A percentile compares a stretch with the other conserved stretches of the same genome.
These are phyloP conservation scores for Xyliphius kryptos DNA, from an alignment of 2,113 vertebrate species.

Conservation along the genomic window DNA sequence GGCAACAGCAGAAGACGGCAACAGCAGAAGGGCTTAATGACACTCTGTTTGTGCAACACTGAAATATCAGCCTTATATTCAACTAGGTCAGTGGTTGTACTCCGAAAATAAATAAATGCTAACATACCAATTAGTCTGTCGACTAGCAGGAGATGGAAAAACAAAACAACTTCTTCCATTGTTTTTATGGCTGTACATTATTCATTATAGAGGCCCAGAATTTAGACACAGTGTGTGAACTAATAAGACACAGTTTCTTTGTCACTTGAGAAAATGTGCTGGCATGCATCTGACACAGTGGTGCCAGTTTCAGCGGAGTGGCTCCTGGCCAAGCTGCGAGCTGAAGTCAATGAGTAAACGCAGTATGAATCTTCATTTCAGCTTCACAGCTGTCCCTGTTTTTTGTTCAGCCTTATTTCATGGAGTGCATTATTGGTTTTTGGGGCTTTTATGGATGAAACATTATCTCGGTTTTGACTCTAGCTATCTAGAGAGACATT, in stretches of 20 bases:
- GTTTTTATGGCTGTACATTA: slow-evolving; percentile 51
- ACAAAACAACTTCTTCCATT: slow-evolving; percentile 34
- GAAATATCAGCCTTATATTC: slow-evolving; percentile 6
- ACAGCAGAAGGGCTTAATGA: background rate
- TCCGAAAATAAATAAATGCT: slow-evolving; percentile 1
- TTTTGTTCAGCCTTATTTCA: slow-evolving; percentile 27
- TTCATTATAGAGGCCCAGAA: slow-evolving; percentile 52
- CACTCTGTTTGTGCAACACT: slow-evolving; percentile 8
- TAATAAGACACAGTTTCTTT: slow-evolving; percentile 41
- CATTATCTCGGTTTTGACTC: background rate
- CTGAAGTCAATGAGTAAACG: slow-evolving; percentile 34
- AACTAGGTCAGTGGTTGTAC: background rate
- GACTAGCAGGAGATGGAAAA: slow-evolving; percentile 31
- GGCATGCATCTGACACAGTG: slow-evolving; percentile 30
- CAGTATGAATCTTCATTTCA: slow-evolving; percentile 33
- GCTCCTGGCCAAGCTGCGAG: slow-evolving; percentile 25
- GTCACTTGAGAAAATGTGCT: slow-evolving; percentile 46
- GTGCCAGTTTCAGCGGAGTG: slow-evolving; percentile 37
- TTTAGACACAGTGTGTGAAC: slow-evolving; percentile 54
- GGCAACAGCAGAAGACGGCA: background rate
- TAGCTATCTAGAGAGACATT: slow-evolving; percentile 3
- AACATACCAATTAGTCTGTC: slow-evolving; percentile 2
- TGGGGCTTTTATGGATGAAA: slow-evolving; percentile 15
- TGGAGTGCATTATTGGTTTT: slow-evolving; percentile 10
- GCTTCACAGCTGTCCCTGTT: slow-evolving; percentile 30